These are phyloP conservation scores for Ostrea denselamellosa DNA, from an alignment of 1,140 invertebrate genomes.

Conservation along the genomic window DNA sequence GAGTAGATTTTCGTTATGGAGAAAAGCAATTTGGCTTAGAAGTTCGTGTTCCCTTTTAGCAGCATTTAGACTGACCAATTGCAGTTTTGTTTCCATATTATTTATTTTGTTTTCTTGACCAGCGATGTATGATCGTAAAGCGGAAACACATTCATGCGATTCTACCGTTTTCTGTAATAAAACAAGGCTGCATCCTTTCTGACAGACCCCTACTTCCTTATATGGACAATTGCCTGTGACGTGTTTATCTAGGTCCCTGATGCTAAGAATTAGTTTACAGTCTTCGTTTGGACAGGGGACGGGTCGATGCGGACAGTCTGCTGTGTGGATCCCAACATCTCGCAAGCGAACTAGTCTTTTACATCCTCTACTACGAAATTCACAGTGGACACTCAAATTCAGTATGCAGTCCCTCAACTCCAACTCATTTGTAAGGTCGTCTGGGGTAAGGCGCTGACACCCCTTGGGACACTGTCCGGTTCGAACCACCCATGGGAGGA, in stretches of 20 bases:
- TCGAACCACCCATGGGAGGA: slow-evolving; percentile 64
- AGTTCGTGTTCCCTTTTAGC: slow-evolving; percentile 61
- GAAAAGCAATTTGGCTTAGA: slow-evolving; percentile 55
- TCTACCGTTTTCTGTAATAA: slow-evolving; percentile 53
- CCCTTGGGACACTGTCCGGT: slow-evolving; percentile 64
- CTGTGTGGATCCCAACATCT: slow-evolving; percentile 58
- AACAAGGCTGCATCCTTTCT: slow-evolving; percentile 63
- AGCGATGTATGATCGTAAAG: slow-evolving; percentile 59
- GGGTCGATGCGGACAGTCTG: slow-evolving; percentile 61
- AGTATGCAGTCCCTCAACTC: slow-evolving; percentile 62
- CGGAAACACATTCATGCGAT: slow-evolving; percentile 62
- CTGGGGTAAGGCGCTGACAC: slow-evolving; percentile 58
- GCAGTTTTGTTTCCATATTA: slow-evolving; percentile 60
- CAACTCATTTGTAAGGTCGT: slow-evolving; percentile 62
- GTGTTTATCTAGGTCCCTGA: slow-evolving; percentile 58
- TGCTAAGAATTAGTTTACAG: slow-evolving; percentile 52
- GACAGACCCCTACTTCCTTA: slow-evolving; percentile 61
- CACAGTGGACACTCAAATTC: slow-evolving; percentile 64
- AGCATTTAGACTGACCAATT: slow-evolving; percentile 51
- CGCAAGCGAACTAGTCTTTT: slow-evolving; percentile 56
- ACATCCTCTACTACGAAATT: slow-evolving; percentile 62
- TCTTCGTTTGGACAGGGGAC: slow-evolving; percentile 59
- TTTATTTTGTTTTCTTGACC: slow-evolving; percentile 59
- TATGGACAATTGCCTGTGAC: slow-evolving; percentile 57
- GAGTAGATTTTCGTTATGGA: slow-evolving; percentile 58